A percentile compares a stretch with the other conserved stretches of the same genome.
These are phyloP conservation scores for Drosophila testacea DNA, from an alignment of 2,888 invertebrate species.

Conservation along the genomic window DNA sequence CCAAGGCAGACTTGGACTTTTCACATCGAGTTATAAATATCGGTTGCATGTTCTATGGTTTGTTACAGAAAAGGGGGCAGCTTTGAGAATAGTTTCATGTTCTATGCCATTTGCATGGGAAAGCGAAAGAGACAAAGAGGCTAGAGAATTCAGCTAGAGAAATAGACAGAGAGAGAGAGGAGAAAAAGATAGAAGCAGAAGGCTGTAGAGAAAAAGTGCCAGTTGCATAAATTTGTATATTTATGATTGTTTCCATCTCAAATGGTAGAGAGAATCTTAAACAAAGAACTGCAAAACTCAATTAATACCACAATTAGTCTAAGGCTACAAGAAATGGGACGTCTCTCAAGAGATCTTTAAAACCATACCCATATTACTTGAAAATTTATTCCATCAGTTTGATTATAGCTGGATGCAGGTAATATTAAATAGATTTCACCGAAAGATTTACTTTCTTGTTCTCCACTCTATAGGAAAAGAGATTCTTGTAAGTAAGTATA, in stretches of 20 bases:
- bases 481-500: too few species aligned
- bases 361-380: neutral
- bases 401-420: neutral
- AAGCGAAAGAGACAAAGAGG: conserved; percentile 37
- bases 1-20: conserved; percentile 29
- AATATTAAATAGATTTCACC: too few species aligned
- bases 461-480: too few species aligned
- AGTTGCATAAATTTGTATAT: conserved; percentile 77
- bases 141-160: neutral
- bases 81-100: conserved; percentile 2
- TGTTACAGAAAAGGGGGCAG: conserved; percentile 30
- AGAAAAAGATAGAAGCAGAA: neutral
- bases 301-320: conserved; percentile 67
- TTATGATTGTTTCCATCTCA: conserved; percentile 54
- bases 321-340: conserved; percentile 66
- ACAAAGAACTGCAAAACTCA: conserved; percentile 37
- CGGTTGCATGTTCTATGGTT: conserved; percentile 43
- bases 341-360: conserved; percentile 21
- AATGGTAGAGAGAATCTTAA: conserved; percentile 7
- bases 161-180: too few species aligned
- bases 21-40: conserved; percentile 15
- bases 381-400: neutral
- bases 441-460: too few species aligned
- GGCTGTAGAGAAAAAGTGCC: conserved; percentile 49
- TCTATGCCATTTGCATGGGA: conserved; percentile 46